These are phyloP conservation scores for Erebia palarica DNA, from an alignment of 2,888 invertebrate genomes.

Conservation along the genomic window DNA sequence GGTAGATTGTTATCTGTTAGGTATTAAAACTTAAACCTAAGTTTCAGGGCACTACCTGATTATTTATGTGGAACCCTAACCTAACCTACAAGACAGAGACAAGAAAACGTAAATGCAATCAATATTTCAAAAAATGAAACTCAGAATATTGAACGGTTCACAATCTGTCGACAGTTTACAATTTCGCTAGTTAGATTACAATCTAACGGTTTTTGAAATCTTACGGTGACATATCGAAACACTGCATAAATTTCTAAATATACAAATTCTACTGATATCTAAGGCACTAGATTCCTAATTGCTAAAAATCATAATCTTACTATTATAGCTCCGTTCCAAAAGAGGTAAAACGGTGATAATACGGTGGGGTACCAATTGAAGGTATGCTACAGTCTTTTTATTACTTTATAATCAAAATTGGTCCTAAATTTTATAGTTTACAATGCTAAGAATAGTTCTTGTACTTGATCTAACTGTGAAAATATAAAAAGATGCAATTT, in stretches of 20 bases:
- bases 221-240: slow-evolving; percentile 15
- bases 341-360: slow-evolving; percentile 46
- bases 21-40: too few relatives aligned
- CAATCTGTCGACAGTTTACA: too few relatives aligned
- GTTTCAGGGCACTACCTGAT: too few relatives aligned
- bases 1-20: too few relatives aligned
- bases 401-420: slow-evolving; percentile 17
- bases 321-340: slow-evolving; percentile 10
- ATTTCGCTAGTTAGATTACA: too few relatives aligned
- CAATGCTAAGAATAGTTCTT: not conserved
- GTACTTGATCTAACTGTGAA: not conserved
- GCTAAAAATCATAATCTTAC: slow-evolving; percentile 23
- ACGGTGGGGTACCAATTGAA: slow-evolving; percentile 41
- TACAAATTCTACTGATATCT: slow-evolving; percentile 24
- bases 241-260: slow-evolving; percentile 22
- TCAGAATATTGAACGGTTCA: too few relatives aligned
- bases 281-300: slow-evolving; percentile 38
- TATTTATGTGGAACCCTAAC: too few relatives aligned
- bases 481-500: not conserved
- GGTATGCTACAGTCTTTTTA: slow-evolving; percentile 25
- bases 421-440: slow-evolving; percentile 10
- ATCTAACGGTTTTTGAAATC: too few relatives aligned
- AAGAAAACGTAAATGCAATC: too few relatives aligned
- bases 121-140: too few relatives aligned
- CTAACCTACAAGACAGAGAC: too few relatives aligned